These are phyloP conservation scores for Lucinisca nassula DNA, from an alignment of 2,888 invertebrate genomes.

Conservation along the genomic window DNA sequence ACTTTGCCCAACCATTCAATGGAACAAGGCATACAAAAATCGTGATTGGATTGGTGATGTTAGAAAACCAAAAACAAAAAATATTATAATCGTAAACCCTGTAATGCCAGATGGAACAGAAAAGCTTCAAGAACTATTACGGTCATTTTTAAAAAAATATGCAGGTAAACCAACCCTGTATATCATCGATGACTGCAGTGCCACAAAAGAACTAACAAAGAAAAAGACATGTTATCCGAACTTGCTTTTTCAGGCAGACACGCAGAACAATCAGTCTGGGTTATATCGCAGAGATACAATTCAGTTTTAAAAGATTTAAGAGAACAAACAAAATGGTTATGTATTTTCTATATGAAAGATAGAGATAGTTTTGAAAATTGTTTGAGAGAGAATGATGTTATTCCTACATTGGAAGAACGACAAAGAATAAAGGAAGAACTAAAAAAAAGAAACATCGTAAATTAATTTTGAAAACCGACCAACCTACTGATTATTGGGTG, in stretches of 20 bases:
- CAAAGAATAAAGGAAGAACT: constrained; percentile 51
- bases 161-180: constrained; percentile 55
- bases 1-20: no score
- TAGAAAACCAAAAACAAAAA: no score
- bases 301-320: constrained; percentile 62
- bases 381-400: no score
- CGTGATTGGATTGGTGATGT: no score
- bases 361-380: constrained; percentile 59
- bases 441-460: constrained; percentile 43
- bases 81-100: constrained; percentile 48
- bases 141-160: constrained; percentile 46
- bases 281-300: constrained; percentile 64
- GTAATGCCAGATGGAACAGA: no score
- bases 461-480: constrained; percentile 27
- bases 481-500: not conserved
- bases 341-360: constrained; percentile 64
- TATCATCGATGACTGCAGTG: no score
- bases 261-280: constrained; percentile 57
- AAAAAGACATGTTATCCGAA: constrained; percentile 55
- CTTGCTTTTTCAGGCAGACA: constrained; percentile 62
- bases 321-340: constrained; percentile 57
- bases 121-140: constrained; percentile 48
- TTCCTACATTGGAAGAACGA: constrained; percentile 44
- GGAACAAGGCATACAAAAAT: no score
- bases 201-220: constrained; percentile 57